Evolutionary conservation across 2,797 vertebrate species (phyloP).

Genomic region (Erpetoichthys calabaricus): DNA sequence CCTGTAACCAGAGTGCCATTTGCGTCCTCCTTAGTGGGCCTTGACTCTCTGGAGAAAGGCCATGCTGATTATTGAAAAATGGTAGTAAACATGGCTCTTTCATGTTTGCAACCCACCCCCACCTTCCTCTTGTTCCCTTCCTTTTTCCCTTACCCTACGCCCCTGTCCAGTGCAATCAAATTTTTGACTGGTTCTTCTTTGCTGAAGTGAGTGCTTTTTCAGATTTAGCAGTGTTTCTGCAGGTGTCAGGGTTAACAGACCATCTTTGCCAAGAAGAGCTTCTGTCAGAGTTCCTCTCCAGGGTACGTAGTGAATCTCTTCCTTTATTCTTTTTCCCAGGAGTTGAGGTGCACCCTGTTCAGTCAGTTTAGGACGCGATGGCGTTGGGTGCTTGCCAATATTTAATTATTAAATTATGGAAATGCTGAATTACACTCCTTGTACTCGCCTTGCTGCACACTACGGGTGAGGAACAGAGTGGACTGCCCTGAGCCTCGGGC

Average conservation of each 20-base stretch:
- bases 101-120: no score
- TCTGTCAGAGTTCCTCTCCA: conserved; percentile 79
- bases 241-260: conserved; percentile 31
- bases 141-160: no score
- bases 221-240: conserved; percentile 13
- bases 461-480: conserved; percentile 12
- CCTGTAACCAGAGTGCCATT: no score
- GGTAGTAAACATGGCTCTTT: no score
- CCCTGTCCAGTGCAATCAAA: no score
- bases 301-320: conserved; percentile 38
- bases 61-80: no score
- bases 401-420: background rate
- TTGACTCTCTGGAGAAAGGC: no score
- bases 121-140: no score
- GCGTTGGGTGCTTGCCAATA: background rate
- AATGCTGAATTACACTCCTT: conserved; percentile 6
- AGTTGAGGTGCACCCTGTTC: conserved; percentile 5
- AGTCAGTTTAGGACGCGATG: no score
- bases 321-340: conserved; percentile 6
- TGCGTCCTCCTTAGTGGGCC: no score
- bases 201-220: background rate
- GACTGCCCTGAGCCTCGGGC: conserved; percentile 10
- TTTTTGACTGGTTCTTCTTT: no score
- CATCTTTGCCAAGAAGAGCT: conserved; percentile 72
- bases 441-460: conserved; percentile 14